Base-by-base conservation (phyloP, 2,888 invertebrate species). In the Saturnia japonica region DNA sequence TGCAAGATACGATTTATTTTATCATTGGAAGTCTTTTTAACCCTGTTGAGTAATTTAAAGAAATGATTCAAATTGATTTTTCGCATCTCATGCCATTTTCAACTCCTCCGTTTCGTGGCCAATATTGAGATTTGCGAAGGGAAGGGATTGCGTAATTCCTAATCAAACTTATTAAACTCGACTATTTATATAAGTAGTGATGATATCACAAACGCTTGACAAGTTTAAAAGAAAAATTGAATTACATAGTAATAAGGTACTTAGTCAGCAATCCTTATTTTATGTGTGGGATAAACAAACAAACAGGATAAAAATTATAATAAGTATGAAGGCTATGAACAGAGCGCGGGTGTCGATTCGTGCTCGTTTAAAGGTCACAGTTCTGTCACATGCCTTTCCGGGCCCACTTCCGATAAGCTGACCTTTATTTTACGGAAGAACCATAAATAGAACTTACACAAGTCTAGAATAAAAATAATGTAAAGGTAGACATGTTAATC, bases 251-350 rank as follows among this genome's bases (percentile, higher is more conserved):
- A 9, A 16, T 1, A 25, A 11, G 8, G 22, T 57, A 25, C 25
- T 11, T 57, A 11, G 57, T 57, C 25, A 57, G 22, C 57, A 57
- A 57, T 57, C 57, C 7, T 57, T 9, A 57, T 12, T 57, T 22
- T 25, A 34, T 42, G 54, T 47, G 74, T 73, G 72, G 67, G 68
- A 75, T 74, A 28, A 76, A 71, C 74, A 80, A 67, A 75, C 74
- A 28, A 76, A 71, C 74, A 80, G 80, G 80, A 80, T 74, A 80
- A 77, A 70, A 43, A 68, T 57, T 57, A 57, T 1, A 66, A 51
- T 72, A 68, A 69, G 40, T 47, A 57, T 66, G 77, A 71, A 71
- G 71, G 71, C 68, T 68, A 68, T 40, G 22, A 40, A 43, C 69
- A 16, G 42, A 69, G 43, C 43, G 51, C 51, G 67, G 66, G 54